These are phyloP conservation scores for Sycobia sp. DNA, from an alignment of 1,140 invertebrate genomes.

Conservation along the genomic window DNA sequence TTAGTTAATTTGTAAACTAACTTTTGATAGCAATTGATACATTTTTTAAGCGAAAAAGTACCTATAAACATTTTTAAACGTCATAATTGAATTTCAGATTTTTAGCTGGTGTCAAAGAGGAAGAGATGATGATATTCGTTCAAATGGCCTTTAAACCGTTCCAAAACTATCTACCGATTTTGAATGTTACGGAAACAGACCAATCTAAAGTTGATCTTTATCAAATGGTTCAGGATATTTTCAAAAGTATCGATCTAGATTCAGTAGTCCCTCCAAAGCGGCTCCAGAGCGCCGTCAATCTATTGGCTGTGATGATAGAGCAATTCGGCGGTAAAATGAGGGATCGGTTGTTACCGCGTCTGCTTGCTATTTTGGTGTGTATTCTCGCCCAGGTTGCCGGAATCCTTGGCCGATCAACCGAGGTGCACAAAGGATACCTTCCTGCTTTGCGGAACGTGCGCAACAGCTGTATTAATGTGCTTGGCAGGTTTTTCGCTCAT, in stretches of 20 bases:
- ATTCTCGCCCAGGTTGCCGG: constrained; percentile 68
- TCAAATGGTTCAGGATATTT: constrained; percentile 59
- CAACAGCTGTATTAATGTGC: constrained; percentile 64
- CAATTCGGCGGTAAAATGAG: constrained; percentile 81
- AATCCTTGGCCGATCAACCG: constrained; percentile 64
- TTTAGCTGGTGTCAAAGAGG: constrained; percentile 77
- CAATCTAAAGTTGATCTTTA: constrained; percentile 46
- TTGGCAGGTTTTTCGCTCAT: constrained; percentile 78
- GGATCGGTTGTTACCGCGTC: constrained; percentile 68
- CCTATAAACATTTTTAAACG: neutral
- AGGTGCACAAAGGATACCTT: constrained; percentile 68
- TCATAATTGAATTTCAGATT: constrained; percentile 62
- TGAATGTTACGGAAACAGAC: constrained; percentile 49
- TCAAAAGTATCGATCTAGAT: constrained; percentile 64
- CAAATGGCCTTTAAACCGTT: constrained; percentile 83
- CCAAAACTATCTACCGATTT: constrained; percentile 66
- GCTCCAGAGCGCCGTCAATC: constrained; percentile 75
- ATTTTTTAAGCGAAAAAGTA: too few relatives aligned
- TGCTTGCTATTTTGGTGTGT: constrained; percentile 76
- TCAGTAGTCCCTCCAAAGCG: constrained; percentile 73
- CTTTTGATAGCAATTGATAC: too few relatives aligned
- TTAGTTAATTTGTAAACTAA: too few relatives aligned
- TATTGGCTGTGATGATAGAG: constrained; percentile 80
- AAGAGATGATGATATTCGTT: constrained; percentile 80
- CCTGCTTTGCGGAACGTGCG: constrained; percentile 73